Conservation (phyloP, 2,888 invertebrate species). For the Tenthredo notha region DNA sequence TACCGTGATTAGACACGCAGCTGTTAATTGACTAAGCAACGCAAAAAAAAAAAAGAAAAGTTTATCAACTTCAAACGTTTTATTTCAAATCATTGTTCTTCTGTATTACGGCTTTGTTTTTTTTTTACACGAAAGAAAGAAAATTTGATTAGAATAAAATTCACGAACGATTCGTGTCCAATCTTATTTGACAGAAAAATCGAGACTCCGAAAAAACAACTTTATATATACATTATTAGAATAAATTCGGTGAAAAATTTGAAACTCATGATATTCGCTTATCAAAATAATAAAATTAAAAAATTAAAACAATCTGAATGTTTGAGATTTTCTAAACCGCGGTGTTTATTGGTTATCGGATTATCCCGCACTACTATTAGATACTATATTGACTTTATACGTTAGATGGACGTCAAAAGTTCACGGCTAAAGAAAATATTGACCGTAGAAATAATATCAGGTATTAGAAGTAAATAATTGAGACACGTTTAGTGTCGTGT, state of each 20-base stretch:
- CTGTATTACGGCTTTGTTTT: not conserved
- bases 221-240: not conserved
- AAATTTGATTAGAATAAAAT: not conserved
- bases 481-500: slow-evolving; percentile 2
- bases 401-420: not conserved
- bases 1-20: not conserved
- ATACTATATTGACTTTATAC: not conserved
- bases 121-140: not conserved
- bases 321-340: not conserved
- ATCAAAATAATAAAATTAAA: no score
- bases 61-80: not conserved
- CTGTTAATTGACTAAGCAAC: not conserved
- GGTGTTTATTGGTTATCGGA: not conserved
- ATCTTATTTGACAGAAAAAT: not conserved
- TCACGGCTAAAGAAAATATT: slow-evolving; percentile 38
- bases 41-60: not conserved
- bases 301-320: not conserved
- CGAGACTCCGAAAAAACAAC: not conserved
- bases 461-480: slow-evolving; percentile 28
- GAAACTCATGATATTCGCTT: not conserved
- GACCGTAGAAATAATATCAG: slow-evolving; percentile 23
- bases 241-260: not conserved
- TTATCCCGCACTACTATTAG: not conserved
- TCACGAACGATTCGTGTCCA: not conserved
- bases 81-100: not conserved